Evolutionary conservation across 1,140 invertebrate genomes (phyloP), one percentile per base, ranked within the genome.

Genomic region (Drosophila virilis): DNA sequence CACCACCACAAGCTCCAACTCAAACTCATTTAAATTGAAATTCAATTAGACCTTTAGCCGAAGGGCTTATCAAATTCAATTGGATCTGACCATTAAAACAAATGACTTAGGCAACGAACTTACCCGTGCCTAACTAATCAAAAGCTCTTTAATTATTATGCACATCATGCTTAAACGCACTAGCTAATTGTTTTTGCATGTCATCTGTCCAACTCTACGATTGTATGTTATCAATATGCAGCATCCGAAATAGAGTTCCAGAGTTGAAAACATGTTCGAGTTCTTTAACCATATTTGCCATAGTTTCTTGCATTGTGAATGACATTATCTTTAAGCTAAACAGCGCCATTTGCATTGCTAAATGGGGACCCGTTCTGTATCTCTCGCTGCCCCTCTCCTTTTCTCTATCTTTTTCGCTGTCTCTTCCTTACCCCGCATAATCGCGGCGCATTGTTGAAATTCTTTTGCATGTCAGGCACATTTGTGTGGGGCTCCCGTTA

Each of bases 301-400:
- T 80, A 74, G 74, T 78, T 83, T 78, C 65, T 72, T 67, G 43
- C 66, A 77, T 80, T 86, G 75, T 82, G 82, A 85, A 85, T 86
- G 83, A 88, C 83, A 89, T 86, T 88, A 88, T 86, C 83, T 88
- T 71, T 74, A 77, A 79, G 65, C 79, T 86, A 86, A 86, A 89
- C 76, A 89, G 78, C 62, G 77, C 79, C 66, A 86, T 86, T 86
- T 86, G 83, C 83, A 86, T 86, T 86, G 84, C 84, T 88, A 83
- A 86, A 86, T 88, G 79, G 68, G 61, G 45, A 38, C 45, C 46
- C 60, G 38, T 54, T 46, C 69, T 43, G 52, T 40, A 48, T 50
- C 61, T 60, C n/a, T 43, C 40, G 6, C 32, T 32, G 46, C 28
- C 13, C 15, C 28, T 1, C 32, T 32, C 64, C 12, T 28, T 42